A percentile compares a stretch with the other conserved stretches of the same genome.
Conservation (phyloP, 2,113 vertebrate genomes). For the Corythornis madagascariensis region DNA sequence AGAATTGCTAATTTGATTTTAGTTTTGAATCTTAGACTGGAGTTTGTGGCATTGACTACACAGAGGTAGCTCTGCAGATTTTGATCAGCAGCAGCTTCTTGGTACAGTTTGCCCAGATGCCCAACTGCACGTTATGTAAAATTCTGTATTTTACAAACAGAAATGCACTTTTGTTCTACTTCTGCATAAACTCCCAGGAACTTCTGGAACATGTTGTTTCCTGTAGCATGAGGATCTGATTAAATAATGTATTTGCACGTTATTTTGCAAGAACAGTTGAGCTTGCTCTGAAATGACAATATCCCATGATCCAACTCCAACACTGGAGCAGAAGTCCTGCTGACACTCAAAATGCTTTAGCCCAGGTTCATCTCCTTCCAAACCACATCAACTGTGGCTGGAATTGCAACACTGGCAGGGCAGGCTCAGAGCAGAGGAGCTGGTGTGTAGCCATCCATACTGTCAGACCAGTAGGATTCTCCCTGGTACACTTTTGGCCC, state of each 20-base stretch:
- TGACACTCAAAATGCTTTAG: not conserved
- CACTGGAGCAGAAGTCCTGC: not conserved
- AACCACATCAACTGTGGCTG: not conserved
- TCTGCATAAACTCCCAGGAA: not conserved
- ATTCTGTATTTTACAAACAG: not conserved
- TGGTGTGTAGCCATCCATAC: not conserved
- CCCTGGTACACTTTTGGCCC: not conserved
- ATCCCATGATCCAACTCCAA: not conserved
- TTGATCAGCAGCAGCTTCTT: not conserved
- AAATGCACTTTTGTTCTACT: not conserved
- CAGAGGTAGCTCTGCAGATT: not conserved
- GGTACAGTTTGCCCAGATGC: not conserved
- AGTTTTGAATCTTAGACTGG: not conserved
- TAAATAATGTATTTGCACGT: not conserved
- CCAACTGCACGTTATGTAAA: not conserved
- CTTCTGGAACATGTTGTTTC: not conserved
- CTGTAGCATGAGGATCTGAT: slow-evolving; percentile 18
- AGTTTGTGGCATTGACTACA: not conserved
- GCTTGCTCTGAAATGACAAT: not conserved
- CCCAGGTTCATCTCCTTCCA: not conserved
- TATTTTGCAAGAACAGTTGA: not conserved
- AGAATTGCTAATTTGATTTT: not conserved
- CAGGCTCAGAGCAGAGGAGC: not conserved
- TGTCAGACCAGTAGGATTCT: not conserved
- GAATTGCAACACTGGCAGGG: accelerated